Conservation (phyloP, 2,888 invertebrate species). For the Heliconius charithonia region DNA sequence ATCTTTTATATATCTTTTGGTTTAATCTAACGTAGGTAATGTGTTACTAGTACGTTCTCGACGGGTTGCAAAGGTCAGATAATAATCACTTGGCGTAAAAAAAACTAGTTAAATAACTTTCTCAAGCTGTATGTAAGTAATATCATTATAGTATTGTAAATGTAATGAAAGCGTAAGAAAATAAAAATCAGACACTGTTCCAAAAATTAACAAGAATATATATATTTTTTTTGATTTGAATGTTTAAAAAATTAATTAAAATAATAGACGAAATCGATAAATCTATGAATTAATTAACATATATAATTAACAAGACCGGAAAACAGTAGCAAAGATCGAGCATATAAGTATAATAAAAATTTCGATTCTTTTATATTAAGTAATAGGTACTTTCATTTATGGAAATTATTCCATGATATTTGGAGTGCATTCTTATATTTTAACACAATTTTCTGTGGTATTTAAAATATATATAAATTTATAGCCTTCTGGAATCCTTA, state of each 20-base stretch:
- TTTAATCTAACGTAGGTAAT: constrained; percentile 39
- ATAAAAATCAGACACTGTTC: background rate
- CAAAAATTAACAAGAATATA: background rate
- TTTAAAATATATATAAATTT: background rate
- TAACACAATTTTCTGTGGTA: background rate
- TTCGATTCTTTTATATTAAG: background rate
- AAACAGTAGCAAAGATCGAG: constrained; percentile 10
- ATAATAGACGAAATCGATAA: constrained; percentile 4
- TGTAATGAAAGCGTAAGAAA: background rate
- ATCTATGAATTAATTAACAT: constrained; percentile 6
- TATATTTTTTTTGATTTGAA: background rate
- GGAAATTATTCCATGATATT: background rate
- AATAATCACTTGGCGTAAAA: constrained; percentile 26
- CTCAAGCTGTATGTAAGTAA: background rate
- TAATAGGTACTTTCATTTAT: background rate
- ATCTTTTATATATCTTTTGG: constrained; percentile 30
- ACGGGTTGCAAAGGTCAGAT: constrained; percentile 41
- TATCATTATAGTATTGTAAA: background rate
- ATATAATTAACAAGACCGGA: background rate
- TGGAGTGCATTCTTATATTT: background rate
- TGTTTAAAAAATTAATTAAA: background rate
- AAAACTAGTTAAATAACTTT: constrained; percentile 23
- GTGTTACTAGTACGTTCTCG: constrained; percentile 34
- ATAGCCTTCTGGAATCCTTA: background rate
- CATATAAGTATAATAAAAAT: background rate